Conservation (phyloP, 2,113 vertebrate species). For the Mesocricetus auratus region DNA sequence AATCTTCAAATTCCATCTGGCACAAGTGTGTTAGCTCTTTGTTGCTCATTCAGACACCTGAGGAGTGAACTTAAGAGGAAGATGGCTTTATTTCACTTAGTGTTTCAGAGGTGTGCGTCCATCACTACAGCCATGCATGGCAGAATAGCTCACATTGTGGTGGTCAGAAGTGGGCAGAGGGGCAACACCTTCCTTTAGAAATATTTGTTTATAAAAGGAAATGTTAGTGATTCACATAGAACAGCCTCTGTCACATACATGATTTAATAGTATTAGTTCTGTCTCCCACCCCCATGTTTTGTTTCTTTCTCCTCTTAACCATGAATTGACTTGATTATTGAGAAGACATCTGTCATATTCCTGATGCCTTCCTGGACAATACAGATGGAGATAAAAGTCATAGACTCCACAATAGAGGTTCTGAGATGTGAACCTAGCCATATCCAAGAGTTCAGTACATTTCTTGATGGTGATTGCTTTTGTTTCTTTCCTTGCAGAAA, state of each 20-base stretch:
- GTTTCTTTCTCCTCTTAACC: not conserved
- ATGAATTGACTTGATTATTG: not conserved
- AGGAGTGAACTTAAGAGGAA: not conserved
- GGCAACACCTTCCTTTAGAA: not conserved
- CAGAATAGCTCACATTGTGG: not conserved
- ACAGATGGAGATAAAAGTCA: not conserved
- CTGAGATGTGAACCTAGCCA: not conserved
- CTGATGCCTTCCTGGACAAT: not conserved
- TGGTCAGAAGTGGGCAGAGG: not conserved
- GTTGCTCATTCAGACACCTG: not conserved
- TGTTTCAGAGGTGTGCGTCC: not conserved
- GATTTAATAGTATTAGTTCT: not conserved
- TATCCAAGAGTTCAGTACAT: not conserved
- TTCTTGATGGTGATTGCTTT: not conserved
- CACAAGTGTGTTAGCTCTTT: not conserved
- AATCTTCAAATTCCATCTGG: not conserved
- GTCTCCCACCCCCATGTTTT: not conserved
- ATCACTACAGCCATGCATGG: not conserved
- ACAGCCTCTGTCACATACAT: not conserved
- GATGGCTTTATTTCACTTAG: not conserved
- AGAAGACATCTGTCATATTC: not conserved
- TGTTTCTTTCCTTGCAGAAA: constrained; percentile 87
- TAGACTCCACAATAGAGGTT: rapidly evolving
- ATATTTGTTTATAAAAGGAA: not conserved
- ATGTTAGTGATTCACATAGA: not conserved